Conservation (phyloP, 2,797 vertebrate genomes). For the Poeciliopsis turneri region DNA sequence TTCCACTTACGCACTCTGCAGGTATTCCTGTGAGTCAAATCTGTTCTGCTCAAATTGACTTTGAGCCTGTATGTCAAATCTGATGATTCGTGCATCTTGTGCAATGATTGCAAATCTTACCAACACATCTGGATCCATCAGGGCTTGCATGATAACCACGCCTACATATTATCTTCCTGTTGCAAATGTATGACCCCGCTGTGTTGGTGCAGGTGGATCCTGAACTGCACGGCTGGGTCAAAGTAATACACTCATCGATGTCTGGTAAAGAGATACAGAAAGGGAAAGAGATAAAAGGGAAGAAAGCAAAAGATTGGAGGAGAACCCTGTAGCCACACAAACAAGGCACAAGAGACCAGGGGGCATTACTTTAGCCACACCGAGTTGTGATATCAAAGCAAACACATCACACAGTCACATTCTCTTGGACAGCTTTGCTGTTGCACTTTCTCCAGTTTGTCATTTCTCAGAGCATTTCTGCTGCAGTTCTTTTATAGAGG, state of each 20-base stretch:
- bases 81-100: neutral
- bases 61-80: conserved; percentile 5
- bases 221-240: conserved; percentile 83
- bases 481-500: conserved; percentile 64
- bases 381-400: conserved; percentile 60
- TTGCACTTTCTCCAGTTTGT: conserved; percentile 66
- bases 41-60: neutral
- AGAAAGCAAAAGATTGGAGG: conserved; percentile 30
- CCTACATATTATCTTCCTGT: conserved; percentile 86
- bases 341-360: conserved; percentile 29
- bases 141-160: conserved; percentile 87
- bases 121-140: conserved; percentile 88
- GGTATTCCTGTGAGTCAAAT: neutral
- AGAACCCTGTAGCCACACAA: conserved; percentile 31
- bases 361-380: conserved; percentile 46
- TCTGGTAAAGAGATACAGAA: conserved; percentile 68
- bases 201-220: conserved; percentile 94
- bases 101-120: conserved; percentile 72
- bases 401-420: conserved; percentile 56
- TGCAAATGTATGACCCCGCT: conserved; percentile 90
- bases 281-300: conserved; percentile 21
- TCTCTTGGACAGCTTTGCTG: conserved; percentile 49
- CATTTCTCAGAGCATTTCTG: conserved; percentile 69
- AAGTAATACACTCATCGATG: conserved; percentile 87
- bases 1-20: neutral